Evolutionary conservation across 2,888 invertebrate genomes (phyloP), one percentile per base, ranked within the genome.

Genomic region (Marronus borbonicus): DNA sequence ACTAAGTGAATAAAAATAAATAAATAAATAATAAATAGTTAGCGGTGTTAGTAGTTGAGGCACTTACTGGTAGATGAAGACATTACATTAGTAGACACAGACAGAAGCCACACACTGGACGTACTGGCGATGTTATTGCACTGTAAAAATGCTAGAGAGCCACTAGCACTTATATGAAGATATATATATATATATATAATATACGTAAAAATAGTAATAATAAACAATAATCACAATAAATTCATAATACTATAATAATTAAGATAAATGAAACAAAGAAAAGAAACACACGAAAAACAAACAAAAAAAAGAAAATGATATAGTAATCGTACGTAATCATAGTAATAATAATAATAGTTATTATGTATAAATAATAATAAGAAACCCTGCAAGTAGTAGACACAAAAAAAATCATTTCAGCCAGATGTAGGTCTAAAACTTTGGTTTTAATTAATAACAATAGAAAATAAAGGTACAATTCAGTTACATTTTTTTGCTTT

Each of bases 391-490:
- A 81, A 31, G 39, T 44, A 20, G n/a, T 55, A 55, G 17, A 83
- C 81, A 80, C 78, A 80, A 83, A 62, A 24, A 60, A 62, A 81
- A 83, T 83, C 81, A 83, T 82, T 83, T 81, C 79, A 82, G 82
- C 82, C 79, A 79, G 80, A 79, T 81, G 80, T 83, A 87, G 86
- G 87, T 87, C 88, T 88, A 88, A 44, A 88, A 88, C 88, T 88
- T 88, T 88, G 88, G 88, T 88, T 86, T 81, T 88, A 88, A 88
- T 88, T 86, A 87, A 76, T 81, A 82, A 88, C 87, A 88, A 88
- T 88, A 87, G 88, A 88, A 88, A 88, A 88, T 88, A 87, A 88
- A 88, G 87, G 87, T 88, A 88, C 88, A 88, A 86, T 88, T 87
- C 87, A 86, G 85, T 86, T 87, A 87, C 88, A 72, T 72, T 72